Conservation (phyloP, 1,140 invertebrate species). For the Mamestra configurata region DNA sequence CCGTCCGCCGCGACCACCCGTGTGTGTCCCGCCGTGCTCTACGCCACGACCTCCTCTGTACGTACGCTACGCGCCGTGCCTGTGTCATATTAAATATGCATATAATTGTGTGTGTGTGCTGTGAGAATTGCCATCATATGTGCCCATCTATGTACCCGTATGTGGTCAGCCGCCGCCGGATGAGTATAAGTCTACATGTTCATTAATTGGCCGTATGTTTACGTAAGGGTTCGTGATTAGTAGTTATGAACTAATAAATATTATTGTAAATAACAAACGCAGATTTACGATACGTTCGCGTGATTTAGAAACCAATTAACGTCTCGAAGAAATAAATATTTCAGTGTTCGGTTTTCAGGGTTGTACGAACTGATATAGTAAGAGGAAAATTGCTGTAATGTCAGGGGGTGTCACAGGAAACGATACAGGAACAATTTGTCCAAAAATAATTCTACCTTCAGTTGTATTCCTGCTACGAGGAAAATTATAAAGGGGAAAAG, state of each 20-base stretch:
- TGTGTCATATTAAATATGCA: conserved; percentile 54
- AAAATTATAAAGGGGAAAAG: conserved; percentile 2
- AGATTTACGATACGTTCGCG: conserved; percentile 53
- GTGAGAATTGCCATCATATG: conserved; percentile 62
- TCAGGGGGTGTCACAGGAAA: conserved; percentile 28
- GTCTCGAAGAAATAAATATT: conserved; percentile 39
- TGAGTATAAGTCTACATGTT: conserved; percentile 27
- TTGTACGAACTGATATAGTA: neutral
- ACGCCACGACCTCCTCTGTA: conserved; percentile 10
- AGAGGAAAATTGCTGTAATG: conserved; percentile 20
- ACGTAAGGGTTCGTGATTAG: conserved; percentile 46
- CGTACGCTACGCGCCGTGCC: conserved; percentile 38
- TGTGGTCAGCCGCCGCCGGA: conserved; percentile 25
- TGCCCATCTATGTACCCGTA: conserved; percentile 48
- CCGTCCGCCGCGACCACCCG: conserved; percentile 38
- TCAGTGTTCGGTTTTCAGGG: conserved; percentile 32
- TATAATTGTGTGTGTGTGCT: conserved; percentile 57
- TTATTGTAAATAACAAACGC: conserved; percentile 50
- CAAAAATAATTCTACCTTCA: conserved; percentile 2
- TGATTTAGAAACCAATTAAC: conserved; percentile 56
- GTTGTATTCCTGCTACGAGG: neutral
- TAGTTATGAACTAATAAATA: conserved; percentile 48
- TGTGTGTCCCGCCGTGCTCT: neutral
- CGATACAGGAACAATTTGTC: conserved; percentile 36
- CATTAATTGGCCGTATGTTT: conserved; percentile 48